These are phyloP conservation scores for Micrasema longulum DNA, from an alignment of 1,140 invertebrate genomes.

Conservation along the genomic window DNA sequence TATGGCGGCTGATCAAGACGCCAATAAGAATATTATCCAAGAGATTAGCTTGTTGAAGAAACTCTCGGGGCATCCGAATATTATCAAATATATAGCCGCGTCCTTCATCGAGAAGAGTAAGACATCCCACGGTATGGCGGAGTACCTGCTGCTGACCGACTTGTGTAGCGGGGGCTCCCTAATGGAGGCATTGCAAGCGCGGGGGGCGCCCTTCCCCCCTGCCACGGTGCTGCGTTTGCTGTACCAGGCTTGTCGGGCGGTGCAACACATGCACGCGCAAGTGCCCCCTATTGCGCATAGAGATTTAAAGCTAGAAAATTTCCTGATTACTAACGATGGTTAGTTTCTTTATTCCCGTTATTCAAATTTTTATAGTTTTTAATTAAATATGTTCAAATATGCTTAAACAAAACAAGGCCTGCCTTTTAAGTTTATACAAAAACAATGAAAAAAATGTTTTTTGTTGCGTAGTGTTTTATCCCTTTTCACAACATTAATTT, in stretches of 20 bases:
- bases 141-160: conserved; percentile 80
- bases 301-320: conserved; percentile 89
- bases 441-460: too few species aligned
- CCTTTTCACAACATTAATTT: too few species aligned
- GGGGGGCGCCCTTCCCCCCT: conserved; percentile 72
- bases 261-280: conserved; percentile 94
- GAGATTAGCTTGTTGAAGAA: conserved; percentile 85
- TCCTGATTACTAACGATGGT: conserved; percentile 71
- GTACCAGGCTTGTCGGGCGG: conserved; percentile 90
- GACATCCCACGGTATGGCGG: conserved; percentile 74
- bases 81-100: conserved; percentile 83
- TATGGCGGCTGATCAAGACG: conserved; percentile 81
- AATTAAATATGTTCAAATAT: too few species aligned
- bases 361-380: too few species aligned
- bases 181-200: conserved; percentile 81
- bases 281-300: conserved; percentile 90
- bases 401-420: too few species aligned
- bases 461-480: too few species aligned
- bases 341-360: conserved; percentile 25
- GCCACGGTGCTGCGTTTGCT: conserved; percentile 89
- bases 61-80: conserved; percentile 82
- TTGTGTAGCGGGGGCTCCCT: conserved; percentile 81
- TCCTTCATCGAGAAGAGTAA: conserved; percentile 79
- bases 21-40: conserved; percentile 80
- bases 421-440: too few species aligned